phyloP scores from a whole-genome alignment of 2,888 invertebrate species.

The Cephus pulcher region DNA sequence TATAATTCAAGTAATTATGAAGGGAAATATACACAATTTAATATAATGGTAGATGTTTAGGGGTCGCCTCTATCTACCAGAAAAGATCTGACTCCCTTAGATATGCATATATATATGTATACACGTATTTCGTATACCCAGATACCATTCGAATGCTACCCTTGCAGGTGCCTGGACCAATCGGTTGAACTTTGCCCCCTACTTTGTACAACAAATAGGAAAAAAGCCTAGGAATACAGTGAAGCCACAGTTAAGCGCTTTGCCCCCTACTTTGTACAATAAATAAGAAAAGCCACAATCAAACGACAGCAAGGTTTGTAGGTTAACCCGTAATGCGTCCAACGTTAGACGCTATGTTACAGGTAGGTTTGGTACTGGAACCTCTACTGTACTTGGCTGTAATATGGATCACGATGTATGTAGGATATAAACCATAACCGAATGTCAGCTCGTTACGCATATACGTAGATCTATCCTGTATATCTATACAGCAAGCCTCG shows the following conservation, averaged over 20 bases:
- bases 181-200: neutral
- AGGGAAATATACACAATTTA: slow-evolving; percentile 66
- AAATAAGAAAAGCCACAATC: neutral
- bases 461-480: neutral
- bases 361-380: fast-evolving
- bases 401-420: neutral
- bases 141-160: neutral
- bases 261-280: neutral
- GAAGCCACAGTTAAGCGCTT: neutral
- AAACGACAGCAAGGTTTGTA: neutral
- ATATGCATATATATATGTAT: too few relatives aligned
- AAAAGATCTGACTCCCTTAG: slow-evolving; percentile 36
- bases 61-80: slow-evolving; percentile 45
- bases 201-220: neutral
- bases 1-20: slow-evolving; percentile 66
- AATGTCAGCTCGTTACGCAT: neutral
- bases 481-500: neutral
- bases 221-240: too few relatives aligned
- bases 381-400: neutral
- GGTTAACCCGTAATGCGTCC: neutral
- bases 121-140: neutral
- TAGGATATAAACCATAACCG: neutral
- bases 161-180: slow-evolving; percentile 12
- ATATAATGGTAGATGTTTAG: slow-evolving; percentile 63
- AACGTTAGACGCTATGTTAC: too few relatives aligned